A percentile compares a stretch with the other conserved stretches of the same genome.
These are phyloP conservation scores for Pachliopta kotzebuea DNA, from an alignment of 2,888 invertebrate species.

Conservation along the genomic window DNA sequence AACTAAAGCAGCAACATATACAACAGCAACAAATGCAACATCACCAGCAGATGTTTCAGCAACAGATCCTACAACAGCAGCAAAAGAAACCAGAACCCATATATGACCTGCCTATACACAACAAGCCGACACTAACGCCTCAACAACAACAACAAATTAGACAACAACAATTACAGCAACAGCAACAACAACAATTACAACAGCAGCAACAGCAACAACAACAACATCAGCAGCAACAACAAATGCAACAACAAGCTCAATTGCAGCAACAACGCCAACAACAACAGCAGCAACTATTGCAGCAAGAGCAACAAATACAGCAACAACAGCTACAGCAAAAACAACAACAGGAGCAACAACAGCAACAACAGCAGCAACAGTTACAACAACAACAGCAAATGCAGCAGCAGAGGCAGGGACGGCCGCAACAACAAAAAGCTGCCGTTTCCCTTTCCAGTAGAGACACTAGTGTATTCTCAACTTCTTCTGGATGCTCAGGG, in stretches of 20 bases:
- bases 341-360: constrained; percentile 40
- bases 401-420: constrained; percentile 36
- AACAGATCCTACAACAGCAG: constrained; percentile 40
- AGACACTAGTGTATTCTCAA: constrained; percentile 71
- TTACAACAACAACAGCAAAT: constrained; percentile 42
- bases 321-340: constrained; percentile 35
- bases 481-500: constrained; percentile 71
- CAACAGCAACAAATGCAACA: constrained; percentile 41
- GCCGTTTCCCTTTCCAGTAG: constrained; percentile 64
- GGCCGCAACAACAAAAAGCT: constrained; percentile 47
- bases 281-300: constrained; percentile 37
- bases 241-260: constrained; percentile 41
- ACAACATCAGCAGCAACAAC: constrained; percentile 39
- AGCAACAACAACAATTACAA: constrained; percentile 39
- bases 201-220: constrained; percentile 34
- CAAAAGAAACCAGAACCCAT: constrained; percentile 69
- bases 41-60: constrained; percentile 34
- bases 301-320: constrained; percentile 45
- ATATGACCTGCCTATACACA: constrained; percentile 71
- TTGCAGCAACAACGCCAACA: constrained; percentile 40
- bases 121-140: constrained; percentile 60
- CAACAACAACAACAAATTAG: constrained; percentile 42
- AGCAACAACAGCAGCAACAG: constrained; percentile 35
- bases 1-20: constrained; percentile 38
- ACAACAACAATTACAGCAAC: constrained; percentile 38